Percentiles rank a stretch among this genome's conserved stretches.
phyloP scores from a whole-genome alignment of 2,113 vertebrate species.

The Hypanus sabinus region DNA sequence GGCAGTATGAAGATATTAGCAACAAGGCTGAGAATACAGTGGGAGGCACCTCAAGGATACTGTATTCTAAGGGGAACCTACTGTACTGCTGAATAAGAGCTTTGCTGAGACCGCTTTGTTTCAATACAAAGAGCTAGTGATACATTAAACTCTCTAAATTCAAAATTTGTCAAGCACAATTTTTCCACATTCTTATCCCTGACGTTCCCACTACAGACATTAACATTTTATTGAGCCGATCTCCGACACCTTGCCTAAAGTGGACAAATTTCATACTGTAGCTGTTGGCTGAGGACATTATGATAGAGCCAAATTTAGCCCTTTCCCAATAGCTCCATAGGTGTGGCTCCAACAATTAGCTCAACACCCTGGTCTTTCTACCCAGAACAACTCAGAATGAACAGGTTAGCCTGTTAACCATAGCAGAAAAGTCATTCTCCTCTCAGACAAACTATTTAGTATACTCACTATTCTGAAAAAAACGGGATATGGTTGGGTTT shows the following conservation, averaged over 20 bases:
- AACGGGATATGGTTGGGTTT: not conserved
- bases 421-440: not conserved
- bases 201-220: not conserved
- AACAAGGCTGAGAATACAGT: not conserved
- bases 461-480: not conserved
- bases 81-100: not conserved
- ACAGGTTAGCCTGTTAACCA: not conserved
- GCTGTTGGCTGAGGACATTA: not conserved
- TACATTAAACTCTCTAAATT: not conserved
- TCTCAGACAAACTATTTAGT: not conserved
- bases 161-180: not conserved
- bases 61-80: not conserved
- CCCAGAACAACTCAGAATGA: not conserved
- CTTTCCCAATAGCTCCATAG: not conserved
- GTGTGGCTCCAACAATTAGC: not conserved
- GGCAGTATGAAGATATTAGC: not conserved
- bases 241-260: not conserved
- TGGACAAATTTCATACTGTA: not conserved
- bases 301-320: not conserved
- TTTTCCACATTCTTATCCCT: not conserved
- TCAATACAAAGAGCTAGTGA: not conserved
- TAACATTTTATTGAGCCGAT: not conserved
- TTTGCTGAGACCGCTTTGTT: not conserved
- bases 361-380: not conserved
- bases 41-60: not conserved